Evolutionary conservation across 2,797 vertebrate species (phyloP).

Genomic region (Lutjanus campechanus): DNA sequence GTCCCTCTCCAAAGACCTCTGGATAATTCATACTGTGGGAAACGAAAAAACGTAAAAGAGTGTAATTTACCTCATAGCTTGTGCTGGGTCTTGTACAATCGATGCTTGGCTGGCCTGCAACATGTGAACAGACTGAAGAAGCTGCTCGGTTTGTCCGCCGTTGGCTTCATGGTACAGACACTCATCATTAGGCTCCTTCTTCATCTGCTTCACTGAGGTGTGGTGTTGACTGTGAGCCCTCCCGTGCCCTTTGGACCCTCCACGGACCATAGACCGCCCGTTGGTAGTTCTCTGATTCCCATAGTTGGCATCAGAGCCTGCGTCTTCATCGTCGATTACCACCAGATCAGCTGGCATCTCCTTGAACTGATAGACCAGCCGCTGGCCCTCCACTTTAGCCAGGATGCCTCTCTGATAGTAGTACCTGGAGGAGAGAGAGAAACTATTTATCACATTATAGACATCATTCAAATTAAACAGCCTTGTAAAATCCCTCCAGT

Average conservation of each 20-base stretch:
- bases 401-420: slow-evolving; percentile 94
- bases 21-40: neutral
- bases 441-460: slow-evolving; percentile 20
- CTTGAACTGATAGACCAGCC: slow-evolving; percentile 94
- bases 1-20: neutral
- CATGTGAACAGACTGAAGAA: slow-evolving; percentile 81
- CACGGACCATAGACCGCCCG: slow-evolving; percentile 72
- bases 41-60: neutral
- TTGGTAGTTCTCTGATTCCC: slow-evolving; percentile 77
- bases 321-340: slow-evolving; percentile 89
- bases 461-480: slow-evolving; percentile 25
- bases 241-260: slow-evolving; percentile 70
- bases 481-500: slow-evolving; percentile 17
- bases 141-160: slow-evolving; percentile 76
- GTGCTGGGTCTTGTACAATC: slow-evolving; percentile 74
- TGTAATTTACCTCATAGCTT: slow-evolving; percentile 82
- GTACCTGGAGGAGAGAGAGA: slow-evolving; percentile 81
- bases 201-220: slow-evolving; percentile 78
- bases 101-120: slow-evolving; percentile 81
- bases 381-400: slow-evolving; percentile 93
- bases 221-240: slow-evolving; percentile 72
- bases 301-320: slow-evolving; percentile 71
- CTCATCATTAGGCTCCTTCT: slow-evolving; percentile 83
- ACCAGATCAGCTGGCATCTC: slow-evolving; percentile 93
- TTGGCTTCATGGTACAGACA: slow-evolving; percentile 71